A percentile compares a stretch with the other conserved stretches of the same genome.
Conservation (phyloP, 2,113 vertebrate genomes). For the Bothrops jararaca region DNA sequence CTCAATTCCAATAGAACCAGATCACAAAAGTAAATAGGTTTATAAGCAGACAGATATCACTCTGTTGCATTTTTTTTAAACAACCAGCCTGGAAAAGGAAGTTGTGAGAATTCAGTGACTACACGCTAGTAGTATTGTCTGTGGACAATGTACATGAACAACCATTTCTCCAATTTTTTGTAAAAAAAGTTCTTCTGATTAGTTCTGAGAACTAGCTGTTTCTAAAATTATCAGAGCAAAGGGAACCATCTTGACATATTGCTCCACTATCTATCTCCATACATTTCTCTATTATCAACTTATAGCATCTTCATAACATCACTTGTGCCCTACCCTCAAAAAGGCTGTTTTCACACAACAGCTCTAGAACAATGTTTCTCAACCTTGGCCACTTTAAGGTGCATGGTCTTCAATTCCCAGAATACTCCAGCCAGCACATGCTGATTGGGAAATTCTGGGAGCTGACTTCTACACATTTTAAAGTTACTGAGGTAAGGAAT, state of each 20-base stretch:
- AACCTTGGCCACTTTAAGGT: neutral
- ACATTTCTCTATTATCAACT: neutral
- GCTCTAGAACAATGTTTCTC: neutral
- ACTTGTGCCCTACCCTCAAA: neutral
- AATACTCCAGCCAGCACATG: neutral
- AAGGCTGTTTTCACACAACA: neutral
- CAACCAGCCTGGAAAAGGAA: neutral
- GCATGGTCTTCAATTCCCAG: neutral
- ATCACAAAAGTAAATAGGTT: neutral
- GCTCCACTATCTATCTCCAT: neutral
- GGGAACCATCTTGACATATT: neutral
- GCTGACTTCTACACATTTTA: neutral
- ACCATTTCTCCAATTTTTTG: neutral
- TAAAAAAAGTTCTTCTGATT: neutral
- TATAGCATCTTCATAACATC: neutral
- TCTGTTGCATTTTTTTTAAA: neutral
- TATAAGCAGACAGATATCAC: neutral
- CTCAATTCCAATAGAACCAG: no score
- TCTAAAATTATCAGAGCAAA: neutral
- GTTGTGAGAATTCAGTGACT: neutral
- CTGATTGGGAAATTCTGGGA: neutral
- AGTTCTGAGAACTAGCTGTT: neutral
- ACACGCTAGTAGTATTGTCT: neutral
- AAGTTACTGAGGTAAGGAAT: neutral
- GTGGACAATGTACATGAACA: neutral